Conservation (phyloP, 2,113 vertebrate genomes). For the Tupaia chinensis region DNA sequence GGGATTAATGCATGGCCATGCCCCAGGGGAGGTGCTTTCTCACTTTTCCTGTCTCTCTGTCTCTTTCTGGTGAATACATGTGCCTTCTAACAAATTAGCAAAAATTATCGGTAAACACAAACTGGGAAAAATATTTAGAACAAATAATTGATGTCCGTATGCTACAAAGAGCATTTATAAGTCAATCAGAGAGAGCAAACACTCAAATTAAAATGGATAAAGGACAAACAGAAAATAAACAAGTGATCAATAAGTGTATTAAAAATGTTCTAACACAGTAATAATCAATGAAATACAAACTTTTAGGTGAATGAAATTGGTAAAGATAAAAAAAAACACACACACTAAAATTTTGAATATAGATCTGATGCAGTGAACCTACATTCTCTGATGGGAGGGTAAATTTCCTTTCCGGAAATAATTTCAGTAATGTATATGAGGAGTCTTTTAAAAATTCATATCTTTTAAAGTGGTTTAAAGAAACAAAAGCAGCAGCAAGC, state of each 20-base stretch:
- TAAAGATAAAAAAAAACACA: constrained; percentile 18
- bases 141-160: neutral
- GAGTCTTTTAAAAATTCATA: constrained; percentile 37
- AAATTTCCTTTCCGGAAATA: constrained; percentile 25
- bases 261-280: neutral
- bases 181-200: constrained; percentile 22
- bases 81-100: no score
- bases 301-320: constrained; percentile 39
- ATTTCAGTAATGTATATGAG: neutral
- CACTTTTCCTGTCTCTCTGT: no score
- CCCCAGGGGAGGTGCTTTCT: no score
- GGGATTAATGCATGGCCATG: no score
- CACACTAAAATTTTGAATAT: constrained; percentile 5
- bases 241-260: constrained; percentile 2
- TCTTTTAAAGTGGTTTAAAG: constrained; percentile 40
- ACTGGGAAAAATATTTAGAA: constrained; percentile 24
- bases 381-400: neutral
- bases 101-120: neutral
- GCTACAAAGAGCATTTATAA: neutral
- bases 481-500: neutral
- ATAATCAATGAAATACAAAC: constrained; percentile 2
- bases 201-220: constrained; percentile 50
- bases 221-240: neutral
- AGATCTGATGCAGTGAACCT: neutral
- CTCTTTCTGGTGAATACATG: no score